Conservation (phyloP, 2,888 invertebrate genomes). For the Elmis aenea region DNA sequence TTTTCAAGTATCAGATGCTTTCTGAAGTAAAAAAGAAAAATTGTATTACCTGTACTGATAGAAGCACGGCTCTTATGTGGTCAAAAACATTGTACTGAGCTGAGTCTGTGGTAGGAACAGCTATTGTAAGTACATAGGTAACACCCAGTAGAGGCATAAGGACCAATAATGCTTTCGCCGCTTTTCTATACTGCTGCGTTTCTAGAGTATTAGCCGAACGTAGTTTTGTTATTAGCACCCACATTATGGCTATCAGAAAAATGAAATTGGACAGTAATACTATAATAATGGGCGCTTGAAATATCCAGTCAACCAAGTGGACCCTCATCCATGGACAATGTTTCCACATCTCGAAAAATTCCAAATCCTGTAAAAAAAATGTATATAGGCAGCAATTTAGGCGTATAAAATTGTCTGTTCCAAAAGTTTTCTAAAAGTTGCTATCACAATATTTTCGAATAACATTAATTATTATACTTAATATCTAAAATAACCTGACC, state of each 20-base stretch:
- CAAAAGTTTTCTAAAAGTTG: no score
- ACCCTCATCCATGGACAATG: conserved; percentile 73
- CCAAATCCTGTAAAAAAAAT: not conserved
- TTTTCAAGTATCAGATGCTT: no score
- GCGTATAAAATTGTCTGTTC: no score
- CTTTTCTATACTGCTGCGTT: conserved; percentile 86
- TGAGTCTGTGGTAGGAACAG: conserved; percentile 78
- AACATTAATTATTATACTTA: no score
- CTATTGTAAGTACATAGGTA: conserved; percentile 81
- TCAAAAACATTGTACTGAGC: conserved; percentile 71
- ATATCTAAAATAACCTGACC: no score
- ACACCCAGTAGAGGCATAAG: conserved; percentile 90
- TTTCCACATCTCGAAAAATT: conserved; percentile 13
- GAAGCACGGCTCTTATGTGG: conserved; percentile 72
- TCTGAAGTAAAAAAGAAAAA: no score
- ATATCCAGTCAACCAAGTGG: conserved; percentile 81
- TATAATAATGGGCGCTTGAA: conserved; percentile 75
- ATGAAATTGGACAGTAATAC: conserved; percentile 78
- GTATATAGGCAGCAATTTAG: not conserved
- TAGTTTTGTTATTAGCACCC: conserved; percentile 90
- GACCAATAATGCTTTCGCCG: conserved; percentile 85
- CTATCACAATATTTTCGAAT: no score
- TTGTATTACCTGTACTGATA: conserved; percentile 80
- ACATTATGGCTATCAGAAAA: conserved; percentile 81
- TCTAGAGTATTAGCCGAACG: conserved; percentile 86